Conservation (phyloP, 2,888 invertebrate species). For the Euplagia quadripunctaria region DNA sequence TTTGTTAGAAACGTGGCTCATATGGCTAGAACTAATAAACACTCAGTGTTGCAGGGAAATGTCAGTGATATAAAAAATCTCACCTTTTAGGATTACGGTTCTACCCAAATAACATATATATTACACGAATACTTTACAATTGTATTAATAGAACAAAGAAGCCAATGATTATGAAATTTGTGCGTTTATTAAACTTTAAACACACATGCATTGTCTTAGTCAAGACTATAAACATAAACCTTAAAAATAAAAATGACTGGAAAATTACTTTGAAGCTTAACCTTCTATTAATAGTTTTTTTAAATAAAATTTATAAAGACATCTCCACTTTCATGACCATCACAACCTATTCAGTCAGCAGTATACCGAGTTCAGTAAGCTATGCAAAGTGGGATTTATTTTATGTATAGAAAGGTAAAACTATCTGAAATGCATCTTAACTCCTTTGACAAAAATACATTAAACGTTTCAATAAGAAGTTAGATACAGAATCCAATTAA, state of each 20-base stretch:
- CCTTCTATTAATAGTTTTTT: constrained; percentile 11
- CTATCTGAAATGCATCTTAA: constrained; percentile 2
- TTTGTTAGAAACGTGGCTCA: neutral
- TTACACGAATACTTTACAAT: neutral
- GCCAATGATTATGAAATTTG: too few species aligned
- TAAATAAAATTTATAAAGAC: constrained; percentile 20
- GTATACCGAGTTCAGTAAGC: neutral
- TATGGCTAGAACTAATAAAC: neutral
- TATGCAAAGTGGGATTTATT: constrained; percentile 9
- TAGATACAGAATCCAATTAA: neutral
- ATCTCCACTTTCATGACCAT: constrained; percentile 15
- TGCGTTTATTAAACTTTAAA: too few species aligned
- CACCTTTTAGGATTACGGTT: neutral
- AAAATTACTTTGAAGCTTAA: constrained; percentile 17
- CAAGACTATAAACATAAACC: too few species aligned
- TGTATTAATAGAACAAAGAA: neutral
- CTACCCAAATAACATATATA: neutral
- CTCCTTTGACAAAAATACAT: neutral
- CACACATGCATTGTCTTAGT: too few species aligned
- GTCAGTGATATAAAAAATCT: neutral
- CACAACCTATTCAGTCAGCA: constrained; percentile 2
- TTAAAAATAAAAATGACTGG: neutral
- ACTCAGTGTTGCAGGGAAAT: neutral
- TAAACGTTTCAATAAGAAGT: neutral
- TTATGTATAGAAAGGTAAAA: neutral